These are phyloP conservation scores for Dolichopus griseipennis DNA, from an alignment of 2,888 invertebrate genomes.

Conservation along the genomic window DNA sequence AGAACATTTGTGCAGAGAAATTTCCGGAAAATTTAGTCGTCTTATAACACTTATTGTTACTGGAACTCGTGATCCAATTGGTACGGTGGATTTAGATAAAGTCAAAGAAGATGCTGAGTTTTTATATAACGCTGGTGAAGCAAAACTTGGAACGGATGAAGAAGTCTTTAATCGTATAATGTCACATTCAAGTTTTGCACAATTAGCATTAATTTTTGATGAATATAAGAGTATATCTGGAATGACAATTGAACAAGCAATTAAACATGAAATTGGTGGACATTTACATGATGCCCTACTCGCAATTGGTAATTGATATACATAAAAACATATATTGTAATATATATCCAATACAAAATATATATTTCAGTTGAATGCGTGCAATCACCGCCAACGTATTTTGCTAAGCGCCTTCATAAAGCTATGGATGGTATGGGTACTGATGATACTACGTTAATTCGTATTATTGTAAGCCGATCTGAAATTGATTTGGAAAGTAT, in stretches of 20 bases:
- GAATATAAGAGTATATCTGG: slow-evolving; percentile 66
- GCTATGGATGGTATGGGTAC: slow-evolving; percentile 66
- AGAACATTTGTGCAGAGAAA: slow-evolving; percentile 67
- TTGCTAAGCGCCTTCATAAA: slow-evolving; percentile 55
- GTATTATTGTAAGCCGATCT: slow-evolving; percentile 60
- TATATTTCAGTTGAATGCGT: slow-evolving; percentile 56
- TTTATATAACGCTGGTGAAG: slow-evolving; percentile 61
- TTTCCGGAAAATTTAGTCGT: slow-evolving; percentile 67
- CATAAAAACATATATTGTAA: not conserved
- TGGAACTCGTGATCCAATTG: slow-evolving; percentile 57
- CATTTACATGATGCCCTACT: slow-evolving; percentile 59
- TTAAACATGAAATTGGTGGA: slow-evolving; percentile 57
- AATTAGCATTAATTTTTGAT: slow-evolving; percentile 59
- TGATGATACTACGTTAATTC: slow-evolving; percentile 59
- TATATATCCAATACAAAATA: too few species aligned
- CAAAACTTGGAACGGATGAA: slow-evolving; percentile 63
- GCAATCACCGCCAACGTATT: slow-evolving; percentile 57
- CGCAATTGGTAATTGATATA: slow-evolving; percentile 51
- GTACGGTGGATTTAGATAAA: slow-evolving; percentile 52
- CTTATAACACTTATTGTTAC: slow-evolving; percentile 64
- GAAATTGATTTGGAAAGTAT: slow-evolving; percentile 63
- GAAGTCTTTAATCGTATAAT: slow-evolving; percentile 63
- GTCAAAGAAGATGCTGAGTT: slow-evolving; percentile 66
- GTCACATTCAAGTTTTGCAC: slow-evolving; percentile 65
- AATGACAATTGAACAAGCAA: slow-evolving; percentile 63